A percentile compares a stretch with the other conserved stretches of the same genome.
Conservation (phyloP, 2,797 vertebrate genomes). For the Gobio occitaniae region DNA sequence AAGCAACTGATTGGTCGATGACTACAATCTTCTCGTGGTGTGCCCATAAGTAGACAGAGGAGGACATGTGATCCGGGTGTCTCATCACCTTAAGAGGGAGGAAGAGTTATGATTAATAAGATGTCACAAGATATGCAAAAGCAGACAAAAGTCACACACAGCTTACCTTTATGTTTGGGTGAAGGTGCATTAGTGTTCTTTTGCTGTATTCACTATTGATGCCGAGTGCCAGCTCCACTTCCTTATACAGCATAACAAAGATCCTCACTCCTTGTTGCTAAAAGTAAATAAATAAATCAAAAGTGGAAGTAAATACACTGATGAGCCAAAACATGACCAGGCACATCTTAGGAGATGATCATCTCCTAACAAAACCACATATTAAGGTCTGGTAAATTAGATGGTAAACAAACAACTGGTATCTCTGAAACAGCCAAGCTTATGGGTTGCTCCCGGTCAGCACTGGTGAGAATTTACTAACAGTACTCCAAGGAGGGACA, state of each 20-base stretch:
- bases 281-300: constrained; percentile 12
- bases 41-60: constrained; percentile 95
- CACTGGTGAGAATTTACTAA: no score
- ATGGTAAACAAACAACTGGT: no score
- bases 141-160: neutral
- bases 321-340: no score
- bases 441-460: no score
- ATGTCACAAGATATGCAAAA: neutral
- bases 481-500: no score
- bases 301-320: neutral
- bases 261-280: constrained; percentile 95
- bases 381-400: no score
- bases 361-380: no score
- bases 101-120: neutral
- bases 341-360: no score
- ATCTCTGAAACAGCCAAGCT: no score
- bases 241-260: constrained; percentile 97
- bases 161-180: constrained; percentile 93
- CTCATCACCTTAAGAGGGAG: constrained; percentile 89
- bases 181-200: constrained; percentile 86
- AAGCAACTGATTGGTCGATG: constrained; percentile 93
- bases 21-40: constrained; percentile 96
- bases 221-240: constrained; percentile 94
- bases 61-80: constrained; percentile 96
- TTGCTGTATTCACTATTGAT: constrained; percentile 99